phyloP scores from a whole-genome alignment of 2,113 vertebrate species.

The Leuciscus idus region DNA sequence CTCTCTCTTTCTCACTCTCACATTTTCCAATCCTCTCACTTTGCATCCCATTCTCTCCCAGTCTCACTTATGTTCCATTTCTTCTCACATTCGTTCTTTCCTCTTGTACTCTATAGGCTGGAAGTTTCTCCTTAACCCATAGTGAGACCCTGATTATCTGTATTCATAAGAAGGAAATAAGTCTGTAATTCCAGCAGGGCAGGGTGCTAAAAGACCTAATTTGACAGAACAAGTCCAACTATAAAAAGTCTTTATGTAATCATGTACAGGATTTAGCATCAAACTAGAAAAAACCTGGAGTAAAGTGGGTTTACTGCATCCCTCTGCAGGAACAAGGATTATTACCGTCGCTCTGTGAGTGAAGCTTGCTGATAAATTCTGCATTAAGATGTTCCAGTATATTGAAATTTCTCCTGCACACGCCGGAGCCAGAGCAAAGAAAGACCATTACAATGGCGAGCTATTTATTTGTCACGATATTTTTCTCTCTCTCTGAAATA shows the following conservation, averaged over 20 bases:
- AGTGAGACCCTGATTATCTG: constrained; percentile 65
- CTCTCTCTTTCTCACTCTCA: not conserved
- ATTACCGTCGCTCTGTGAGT: constrained; percentile 71
- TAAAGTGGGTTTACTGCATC: constrained; percentile 71
- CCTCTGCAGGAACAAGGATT: constrained; percentile 71
- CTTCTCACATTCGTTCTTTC: not conserved
- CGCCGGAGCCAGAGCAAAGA: constrained; percentile 60
- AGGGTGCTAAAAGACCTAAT: constrained; percentile 70
- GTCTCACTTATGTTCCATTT: not conserved
- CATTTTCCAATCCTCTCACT: not conserved
- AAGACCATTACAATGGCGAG: constrained; percentile 73
- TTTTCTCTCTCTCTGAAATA: constrained; percentile 56
- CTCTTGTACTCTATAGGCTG: constrained; percentile 3
- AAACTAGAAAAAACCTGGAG: constrained; percentile 73
- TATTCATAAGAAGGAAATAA: constrained; percentile 69
- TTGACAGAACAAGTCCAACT: constrained; percentile 76
- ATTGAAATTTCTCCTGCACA: constrained; percentile 72
- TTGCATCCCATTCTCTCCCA: constrained; percentile 10
- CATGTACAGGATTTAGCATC: constrained; percentile 73
- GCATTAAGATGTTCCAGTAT: constrained; percentile 72
- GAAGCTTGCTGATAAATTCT: constrained; percentile 75
- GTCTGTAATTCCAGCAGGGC: constrained; percentile 70
- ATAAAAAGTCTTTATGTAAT: constrained; percentile 72
- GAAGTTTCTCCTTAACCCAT: constrained; percentile 51
- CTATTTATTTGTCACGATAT: constrained; percentile 75